Conservation (phyloP, 2,888 invertebrate species). For the Acrobasis consociella region DNA sequence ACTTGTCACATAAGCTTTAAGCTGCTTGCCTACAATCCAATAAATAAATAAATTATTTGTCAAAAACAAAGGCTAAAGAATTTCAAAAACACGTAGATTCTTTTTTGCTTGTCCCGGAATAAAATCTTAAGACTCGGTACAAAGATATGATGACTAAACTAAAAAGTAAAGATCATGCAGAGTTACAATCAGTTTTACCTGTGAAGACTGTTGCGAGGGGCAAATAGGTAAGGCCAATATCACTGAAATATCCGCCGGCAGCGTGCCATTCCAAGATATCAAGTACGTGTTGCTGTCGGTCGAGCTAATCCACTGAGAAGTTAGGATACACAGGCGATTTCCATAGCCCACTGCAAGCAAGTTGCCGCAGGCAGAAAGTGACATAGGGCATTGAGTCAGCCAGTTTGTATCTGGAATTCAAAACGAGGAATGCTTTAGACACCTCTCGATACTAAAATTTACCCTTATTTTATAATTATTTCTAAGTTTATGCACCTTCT, state of each 20-base stretch:
- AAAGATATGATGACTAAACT: too few species aligned
- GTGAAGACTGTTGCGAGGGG: conserved; percentile 73
- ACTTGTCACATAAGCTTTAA: too few species aligned
- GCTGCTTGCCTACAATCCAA: too few species aligned
- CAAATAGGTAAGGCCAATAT: conserved; percentile 68
- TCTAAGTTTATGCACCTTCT: conserved; percentile 56
- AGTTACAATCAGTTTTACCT: conserved; percentile 47
- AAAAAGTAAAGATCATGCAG: too few species aligned
- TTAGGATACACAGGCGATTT: conserved; percentile 67
- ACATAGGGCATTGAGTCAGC: conserved; percentile 70
- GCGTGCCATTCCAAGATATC: conserved; percentile 75
- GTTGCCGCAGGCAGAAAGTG: conserved; percentile 73
- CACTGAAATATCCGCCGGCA: conserved; percentile 64
- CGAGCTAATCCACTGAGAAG: conserved; percentile 75
- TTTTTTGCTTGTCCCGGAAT: too few species aligned
- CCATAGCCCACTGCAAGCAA: conserved; percentile 66
- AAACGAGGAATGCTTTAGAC: conserved; percentile 10
- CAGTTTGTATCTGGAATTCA: conserved; percentile 66
- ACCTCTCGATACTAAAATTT: background rate
- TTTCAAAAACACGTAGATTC: too few species aligned
- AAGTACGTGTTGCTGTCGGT: conserved; percentile 69
- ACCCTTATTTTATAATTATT: background rate
- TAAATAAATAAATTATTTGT: too few species aligned
- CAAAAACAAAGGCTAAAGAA: background rate
- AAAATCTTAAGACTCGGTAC: too few species aligned